Base-by-base conservation (phyloP, 2,113 vertebrate species). In the Stercorarius parasiticus region DNA sequence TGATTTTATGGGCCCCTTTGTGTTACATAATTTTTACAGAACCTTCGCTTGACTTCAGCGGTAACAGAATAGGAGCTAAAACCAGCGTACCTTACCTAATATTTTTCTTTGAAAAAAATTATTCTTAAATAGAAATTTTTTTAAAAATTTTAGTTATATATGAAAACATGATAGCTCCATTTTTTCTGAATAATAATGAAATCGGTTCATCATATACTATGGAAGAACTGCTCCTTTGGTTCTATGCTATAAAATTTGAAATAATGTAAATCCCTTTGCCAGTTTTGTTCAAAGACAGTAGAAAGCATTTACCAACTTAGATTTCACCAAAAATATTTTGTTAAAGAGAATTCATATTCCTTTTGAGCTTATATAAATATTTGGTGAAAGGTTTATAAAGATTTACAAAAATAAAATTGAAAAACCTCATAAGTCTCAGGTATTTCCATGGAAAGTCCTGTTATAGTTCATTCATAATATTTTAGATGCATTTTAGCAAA, bases 401-500 rank as follows among this genome's bases (percentile, higher is more conserved):
- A 89, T 76, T 91, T 90, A 79, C 8, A 38, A 90, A 82, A 85
- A 55, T 40, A 61, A 77, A 50, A 78, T 34, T 49, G 40, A 25
- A 58, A 55, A 58, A 11, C 10, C 69, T 62, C 11, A 4, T 72
- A 49, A 76, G 19, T 93, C 47, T 96, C 20, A 91, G 86, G 97
- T 85, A 84, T 66, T 96, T 82, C 86, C 23, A 23, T 87, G 40
- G 30, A 81, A 97, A 91, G 27, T 83, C 42, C 45, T 95, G 30
- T 61, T 88, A 86, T 52, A 93, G 50, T 78, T 38, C 53, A 88
- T 91, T 94, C 45, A 72, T 83, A 85, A 36, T 3, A 82, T 85
- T 81, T 92, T 88, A 80, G 62, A 78, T 96, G 64, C 80, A 91
- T 94, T 96, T 95, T 93, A 91, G 56, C 69, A 85, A 96, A 71